Percentiles rank a stretch among this genome's conserved stretches.
phyloP scores from a whole-genome alignment of 2,113 vertebrate species.

The Leucopternis melanops region DNA sequence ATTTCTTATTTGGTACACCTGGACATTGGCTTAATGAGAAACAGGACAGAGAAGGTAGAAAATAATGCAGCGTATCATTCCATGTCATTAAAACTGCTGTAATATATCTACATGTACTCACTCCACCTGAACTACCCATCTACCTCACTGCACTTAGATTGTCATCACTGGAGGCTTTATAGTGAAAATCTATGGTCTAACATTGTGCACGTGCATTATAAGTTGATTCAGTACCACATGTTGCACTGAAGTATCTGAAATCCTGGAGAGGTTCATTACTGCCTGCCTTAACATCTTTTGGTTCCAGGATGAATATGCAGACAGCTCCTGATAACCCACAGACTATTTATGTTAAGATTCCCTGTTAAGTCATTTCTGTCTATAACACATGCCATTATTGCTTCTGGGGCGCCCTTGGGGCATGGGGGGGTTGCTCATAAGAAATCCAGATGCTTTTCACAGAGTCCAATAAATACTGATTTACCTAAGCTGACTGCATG shows the following conservation, averaged over 20 bases:
- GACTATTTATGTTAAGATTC: background rate
- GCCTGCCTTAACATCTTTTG: background rate
- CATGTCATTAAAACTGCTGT: background rate
- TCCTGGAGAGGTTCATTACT: background rate
- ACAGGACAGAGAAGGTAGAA: background rate
- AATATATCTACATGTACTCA: rapidly evolving
- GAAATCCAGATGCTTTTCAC: background rate
- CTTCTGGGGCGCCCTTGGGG: background rate
- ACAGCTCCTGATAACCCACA: background rate
- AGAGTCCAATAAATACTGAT: background rate
- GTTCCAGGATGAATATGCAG: background rate
- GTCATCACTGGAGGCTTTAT: background rate
- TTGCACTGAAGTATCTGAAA: background rate
- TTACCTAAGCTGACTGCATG: background rate
- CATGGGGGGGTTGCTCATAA: background rate
- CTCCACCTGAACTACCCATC: background rate
- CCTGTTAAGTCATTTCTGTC: background rate
- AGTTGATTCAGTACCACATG: background rate
- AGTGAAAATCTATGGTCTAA: background rate
- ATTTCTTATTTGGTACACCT: background rate
- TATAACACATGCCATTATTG: background rate
- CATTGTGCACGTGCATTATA: background rate
- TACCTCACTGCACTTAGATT: background rate
- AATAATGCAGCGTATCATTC: background rate
- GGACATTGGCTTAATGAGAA: background rate